Evolutionary conservation across 2,888 invertebrate species (phyloP).

Genomic region (Dorcus parallelipipedus): DNA sequence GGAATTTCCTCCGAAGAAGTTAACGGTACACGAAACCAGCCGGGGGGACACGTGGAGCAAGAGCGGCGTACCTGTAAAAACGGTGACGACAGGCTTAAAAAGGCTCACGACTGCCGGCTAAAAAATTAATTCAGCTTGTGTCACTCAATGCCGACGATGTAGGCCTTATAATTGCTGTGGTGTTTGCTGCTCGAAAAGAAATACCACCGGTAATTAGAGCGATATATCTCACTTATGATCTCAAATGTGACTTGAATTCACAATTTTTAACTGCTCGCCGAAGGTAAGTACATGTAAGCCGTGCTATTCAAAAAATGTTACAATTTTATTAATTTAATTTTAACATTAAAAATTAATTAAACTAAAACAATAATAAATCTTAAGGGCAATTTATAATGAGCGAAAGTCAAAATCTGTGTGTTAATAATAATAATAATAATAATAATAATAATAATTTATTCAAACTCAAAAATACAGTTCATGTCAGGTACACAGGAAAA

Average conservation of each 20-base stretch:
- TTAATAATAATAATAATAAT: too few species aligned
- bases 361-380: too few species aligned
- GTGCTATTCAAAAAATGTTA: too few species aligned
- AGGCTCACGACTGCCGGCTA: conserved; percentile 26
- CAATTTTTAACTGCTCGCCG: too few species aligned
- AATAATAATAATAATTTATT: too few species aligned
- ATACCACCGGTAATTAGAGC: not conserved
- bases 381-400: too few species aligned
- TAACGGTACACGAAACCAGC: not conserved
- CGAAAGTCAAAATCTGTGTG: too few species aligned
- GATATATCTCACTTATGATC: not conserved
- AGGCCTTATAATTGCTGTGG: conserved; percentile 21
- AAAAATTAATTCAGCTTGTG: conserved; percentile 38
- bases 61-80: not conserved
- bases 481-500: too few species aligned
- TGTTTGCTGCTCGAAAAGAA: not conserved
- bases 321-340: too few species aligned
- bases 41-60: not conserved
- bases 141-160: conserved; percentile 18
- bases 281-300: too few species aligned
- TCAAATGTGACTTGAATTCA: not conserved
- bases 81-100: conserved; percentile 24
- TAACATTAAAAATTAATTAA: too few species aligned
- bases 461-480: too few species aligned
- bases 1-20: not conserved